phyloP scores from a whole-genome alignment of 2,797 vertebrate species.

The Cynopterus sphinx region DNA sequence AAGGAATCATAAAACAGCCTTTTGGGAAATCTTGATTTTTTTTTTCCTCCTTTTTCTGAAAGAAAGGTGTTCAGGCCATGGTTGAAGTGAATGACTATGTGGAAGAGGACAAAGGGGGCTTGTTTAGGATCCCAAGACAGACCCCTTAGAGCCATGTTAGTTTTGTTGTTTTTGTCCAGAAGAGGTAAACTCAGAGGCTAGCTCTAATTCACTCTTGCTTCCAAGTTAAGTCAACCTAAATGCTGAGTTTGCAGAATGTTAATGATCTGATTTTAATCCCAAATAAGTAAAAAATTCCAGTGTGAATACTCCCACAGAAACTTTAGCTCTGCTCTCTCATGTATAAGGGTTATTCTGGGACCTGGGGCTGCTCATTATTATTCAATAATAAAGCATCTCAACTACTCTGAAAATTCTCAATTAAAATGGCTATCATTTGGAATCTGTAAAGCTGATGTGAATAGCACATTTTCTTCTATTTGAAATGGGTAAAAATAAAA shows the following conservation, averaged over 20 bases:
- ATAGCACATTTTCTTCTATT: background rate
- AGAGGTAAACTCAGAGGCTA: background rate
- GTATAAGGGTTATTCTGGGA: background rate
- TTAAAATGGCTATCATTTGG: background rate
- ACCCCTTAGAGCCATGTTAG: background rate
- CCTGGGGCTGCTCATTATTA: background rate
- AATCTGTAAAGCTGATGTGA: background rate
- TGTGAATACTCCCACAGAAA: background rate
- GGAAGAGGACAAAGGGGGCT: background rate
- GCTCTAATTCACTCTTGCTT: background rate
- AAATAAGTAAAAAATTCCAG: background rate
- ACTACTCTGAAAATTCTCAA: background rate
- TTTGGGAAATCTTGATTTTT: background rate
- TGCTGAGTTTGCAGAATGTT: conserved; percentile 24
- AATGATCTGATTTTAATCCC: conserved; percentile 31
- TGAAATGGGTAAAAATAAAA: background rate
- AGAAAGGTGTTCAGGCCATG: background rate
- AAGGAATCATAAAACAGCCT: background rate
- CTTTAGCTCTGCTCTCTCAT: background rate
- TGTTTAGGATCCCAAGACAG: background rate
- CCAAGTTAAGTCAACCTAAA: conserved; percentile 14
- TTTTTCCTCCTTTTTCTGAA: background rate
- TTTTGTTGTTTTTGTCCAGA: background rate
- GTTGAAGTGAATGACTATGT: background rate
- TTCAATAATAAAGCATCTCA: background rate